Evolutionary conservation across 2,888 invertebrate species (phyloP), one percentile per base, ranked within the genome.

Genomic region (Tachina fera): DNA sequence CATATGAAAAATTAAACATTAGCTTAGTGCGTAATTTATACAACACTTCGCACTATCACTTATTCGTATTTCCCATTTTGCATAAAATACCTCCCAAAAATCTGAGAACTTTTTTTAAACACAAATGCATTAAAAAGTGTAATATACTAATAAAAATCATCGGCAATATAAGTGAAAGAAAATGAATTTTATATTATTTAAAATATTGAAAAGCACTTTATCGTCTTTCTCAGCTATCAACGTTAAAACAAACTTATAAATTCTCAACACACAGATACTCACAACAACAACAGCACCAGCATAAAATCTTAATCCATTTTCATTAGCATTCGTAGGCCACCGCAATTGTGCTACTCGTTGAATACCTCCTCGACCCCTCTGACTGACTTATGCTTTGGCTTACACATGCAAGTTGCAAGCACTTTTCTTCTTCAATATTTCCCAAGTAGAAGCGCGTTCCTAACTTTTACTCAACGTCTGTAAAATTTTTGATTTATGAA

Each of bases 401-500:
- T 41, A 70, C 71, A 58, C 77, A 68, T 47, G 56, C 41, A 65
- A 31, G 65, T 56, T 16, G 16, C 14, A 43, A 61, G 22, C 22
- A 53, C 51, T 70, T 68, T 76, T 45, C 31, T 76, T 45, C 31
- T 14, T 51, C 31, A 3, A 45, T 16, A 22, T 75, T 19, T 56
- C 8, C n/a, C 11, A 47, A 58, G 13, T 58, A n/a, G 43, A 9
- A 58, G 70, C 47, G 31, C 45, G 22, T 67, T 47, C 11, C 31
- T 72, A 67, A 83, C 86, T 76, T 86, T 76, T 83, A 63, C 72
- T 68, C 9, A 72, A 16, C 31, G 49, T 6, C 74, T 53, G 45
- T 82, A 83, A 72, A 51, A 68, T 53, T 71, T 83, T 72, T 86
- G 79, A 86, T 86, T 86, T 72, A 86, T 86, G 22, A 47, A 47